These are phyloP conservation scores for Panagrolaimus sp. DNA, from an alignment of 1,140 invertebrate genomes.

Conservation along the genomic window DNA sequence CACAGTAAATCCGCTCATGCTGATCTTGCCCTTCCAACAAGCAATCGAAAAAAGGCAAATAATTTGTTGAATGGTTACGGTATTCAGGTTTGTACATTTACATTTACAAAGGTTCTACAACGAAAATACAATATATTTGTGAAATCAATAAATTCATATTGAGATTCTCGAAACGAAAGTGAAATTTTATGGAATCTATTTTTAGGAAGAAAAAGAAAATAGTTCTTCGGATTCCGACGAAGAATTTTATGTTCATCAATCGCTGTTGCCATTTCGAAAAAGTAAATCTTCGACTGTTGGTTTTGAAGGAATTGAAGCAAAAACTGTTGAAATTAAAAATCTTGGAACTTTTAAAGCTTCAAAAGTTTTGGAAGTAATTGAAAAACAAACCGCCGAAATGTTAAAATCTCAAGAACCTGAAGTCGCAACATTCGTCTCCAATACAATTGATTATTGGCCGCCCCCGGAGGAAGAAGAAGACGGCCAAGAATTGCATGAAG, in stretches of 20 bases:
- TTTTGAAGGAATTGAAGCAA: conserved; percentile 7
- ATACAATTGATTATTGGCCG: conserved; percentile 16
- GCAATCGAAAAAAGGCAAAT: neutral
- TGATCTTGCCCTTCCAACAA: conserved; percentile 21
- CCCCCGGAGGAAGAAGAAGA: neutral
- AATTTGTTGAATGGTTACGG: conserved; percentile 13
- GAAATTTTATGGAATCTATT: neutral
- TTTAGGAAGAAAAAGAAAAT: conserved; percentile 21
- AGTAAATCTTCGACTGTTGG: conserved; percentile 35
- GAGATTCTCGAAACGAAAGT: conserved; percentile 2
- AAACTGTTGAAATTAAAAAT: neutral
- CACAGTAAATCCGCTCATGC: conserved; percentile 38
- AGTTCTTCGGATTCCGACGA: conserved; percentile 37
- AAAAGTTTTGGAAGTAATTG: neutral
- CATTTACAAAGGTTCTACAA: no score
- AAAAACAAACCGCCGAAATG: neutral
- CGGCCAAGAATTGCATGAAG: neutral
- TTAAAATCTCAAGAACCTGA: neutral
- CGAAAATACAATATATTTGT: neutral
- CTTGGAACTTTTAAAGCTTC: neutral
- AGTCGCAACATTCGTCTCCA: conserved; percentile 11
- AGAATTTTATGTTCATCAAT: conserved; percentile 35
- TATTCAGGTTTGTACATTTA: neutral
- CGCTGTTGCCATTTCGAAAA: conserved; percentile 37
- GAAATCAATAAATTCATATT: conserved; percentile 7